Base-by-base conservation (phyloP, 2,113 vertebrate species). In the Eurystomus gularis region DNA sequence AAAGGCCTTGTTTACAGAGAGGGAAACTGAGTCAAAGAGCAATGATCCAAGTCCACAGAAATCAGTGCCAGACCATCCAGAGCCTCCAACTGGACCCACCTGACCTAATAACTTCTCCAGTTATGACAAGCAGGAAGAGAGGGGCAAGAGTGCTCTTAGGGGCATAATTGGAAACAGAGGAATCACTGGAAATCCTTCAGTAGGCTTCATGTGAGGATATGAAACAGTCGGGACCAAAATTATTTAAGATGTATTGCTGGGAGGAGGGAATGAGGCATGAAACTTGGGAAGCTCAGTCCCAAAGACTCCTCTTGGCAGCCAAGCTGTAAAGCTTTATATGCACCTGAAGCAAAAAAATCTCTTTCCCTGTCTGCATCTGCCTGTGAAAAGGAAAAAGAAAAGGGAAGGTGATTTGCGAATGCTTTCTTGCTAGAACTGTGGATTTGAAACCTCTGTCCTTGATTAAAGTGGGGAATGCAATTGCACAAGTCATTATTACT, bases 391-490 rank as follows among this genome's bases (percentile, higher is more conserved):
- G 18, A 75, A 75, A 35, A 92, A 68, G 42, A 64, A n/a, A 55
- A 68, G n/a, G 31, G 16, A 73, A 89, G 77, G 44, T 57, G 37
- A 82, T 87, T 42, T 87, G 81, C 55, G 71, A 51, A 44, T 31
- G 31, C 70, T 61, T 88, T 72, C 70, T 69, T 72, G 48, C 57
- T 88, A 71, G 48, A 82, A 79, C 24, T 64, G 39, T 72, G 87
- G 60, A 71, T 88, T 76, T 72, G 44, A 95, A 92, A 76, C 72
- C 80, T 46, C 52, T 76, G 13, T 76, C 72, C 52, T 89, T 85
- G 80, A 94, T 89, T 91, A 75, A 84, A 87, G 44, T 71, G 72
- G 52, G 61, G 90, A 96, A 96, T 92, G 88, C 90, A 85, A 69
- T 70, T 82, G 58, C 77, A 94, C 62, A 77, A 76, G 62, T 75